Conservation (phyloP, 2,888 invertebrate species). For the Phyllotreta cruciferae region DNA sequence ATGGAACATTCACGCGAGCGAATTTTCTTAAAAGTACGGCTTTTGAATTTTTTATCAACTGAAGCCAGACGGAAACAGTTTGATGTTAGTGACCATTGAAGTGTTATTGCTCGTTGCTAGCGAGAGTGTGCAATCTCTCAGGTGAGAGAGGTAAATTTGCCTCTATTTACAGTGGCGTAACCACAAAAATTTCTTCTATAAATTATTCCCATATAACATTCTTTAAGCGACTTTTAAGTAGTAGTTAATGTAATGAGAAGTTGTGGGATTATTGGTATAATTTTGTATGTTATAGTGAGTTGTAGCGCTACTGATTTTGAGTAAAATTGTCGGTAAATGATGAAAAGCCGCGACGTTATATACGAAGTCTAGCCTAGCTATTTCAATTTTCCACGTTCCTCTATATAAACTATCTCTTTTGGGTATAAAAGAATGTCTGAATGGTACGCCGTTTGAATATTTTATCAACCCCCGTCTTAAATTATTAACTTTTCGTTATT, state of each 20-base stretch:
- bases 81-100: constrained; percentile 31
- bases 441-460: constrained; percentile 10
- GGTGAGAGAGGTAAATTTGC: constrained; percentile 21
- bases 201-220: no score
- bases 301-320: background rate
- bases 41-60: constrained; percentile 25
- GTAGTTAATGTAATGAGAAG: no score
- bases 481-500: no score
- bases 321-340: constrained; percentile 25
- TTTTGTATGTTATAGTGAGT: background rate
- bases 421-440: constrained; percentile 22
- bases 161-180: background rate
- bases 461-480: background rate
- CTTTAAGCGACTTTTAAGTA: no score
- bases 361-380: constrained; percentile 20
- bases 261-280: background rate
- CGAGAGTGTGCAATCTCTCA: constrained; percentile 28
- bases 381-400: constrained; percentile 16
- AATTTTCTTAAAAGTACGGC: constrained; percentile 27
- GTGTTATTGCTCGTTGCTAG: constrained; percentile 26
- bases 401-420: constrained; percentile 22
- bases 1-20: constrained; percentile 3
- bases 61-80: constrained; percentile 27
- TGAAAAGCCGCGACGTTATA: constrained; percentile 26
- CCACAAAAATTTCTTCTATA: background rate